Evolutionary conservation across 2,888 invertebrate genomes (phyloP), one percentile per base, ranked within the genome.

Genomic region (Cryptosula pallasiana): DNA sequence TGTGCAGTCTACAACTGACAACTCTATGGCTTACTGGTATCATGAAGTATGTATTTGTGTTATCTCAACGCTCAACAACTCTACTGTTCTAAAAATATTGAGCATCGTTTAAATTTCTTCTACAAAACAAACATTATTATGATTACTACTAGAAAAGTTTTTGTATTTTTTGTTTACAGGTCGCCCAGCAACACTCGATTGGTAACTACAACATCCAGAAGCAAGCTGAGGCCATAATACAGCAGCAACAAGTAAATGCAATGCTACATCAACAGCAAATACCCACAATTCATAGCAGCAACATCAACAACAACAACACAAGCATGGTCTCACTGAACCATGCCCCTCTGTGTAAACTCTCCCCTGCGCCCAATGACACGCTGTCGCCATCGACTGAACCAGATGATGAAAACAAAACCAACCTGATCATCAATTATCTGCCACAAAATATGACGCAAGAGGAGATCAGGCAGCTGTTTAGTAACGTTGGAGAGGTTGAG

Each of bases 361-460:
- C 70, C 3, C 70, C 70, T 27, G n/a, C 45, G 2, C 45, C n/a
- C 23, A 35, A 35, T 34, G 70, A 70, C 45, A 27, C 45, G 13
- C 25, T 54, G 35, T 54, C 45, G 20, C 55, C 70, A 9, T 36
- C 45, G 5, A 70, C 70, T 2, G 70, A 70, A 25, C 45, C 55
- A n/a, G 70, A 54, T 69, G 78, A 78, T 54, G 78, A 78, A 71
- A 80, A 80, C 74, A 82, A 81, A 76, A 99, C 98, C 80, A 99
- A 99, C 88, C 90, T 99, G 79, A 99, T 99, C 87, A 98, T 99
- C 83, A 99, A 99, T 88, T 99, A 99, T 87, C 89, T 99, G 87
- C 99, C 99, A 76, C 99, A 99, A 88, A 96, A 94, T 80, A 99
- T 99, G 99, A 95, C 95, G 73, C 98, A 99, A 87, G 98, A 98